Evolutionary conservation across 2,888 invertebrate genomes (phyloP).

Genomic region (Plagiodera versicolora): DNA sequence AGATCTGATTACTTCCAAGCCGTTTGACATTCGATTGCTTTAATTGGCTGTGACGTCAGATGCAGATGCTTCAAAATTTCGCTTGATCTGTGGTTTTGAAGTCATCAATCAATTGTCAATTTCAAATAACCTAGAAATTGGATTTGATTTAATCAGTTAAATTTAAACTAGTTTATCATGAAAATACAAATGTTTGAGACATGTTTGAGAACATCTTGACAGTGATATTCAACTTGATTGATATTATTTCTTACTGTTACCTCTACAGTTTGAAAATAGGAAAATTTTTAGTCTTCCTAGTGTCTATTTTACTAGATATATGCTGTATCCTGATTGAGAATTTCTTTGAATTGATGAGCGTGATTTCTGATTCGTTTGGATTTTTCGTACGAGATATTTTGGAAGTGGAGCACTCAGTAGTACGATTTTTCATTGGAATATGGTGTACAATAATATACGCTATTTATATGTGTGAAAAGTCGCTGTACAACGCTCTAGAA

Average conservation of each 20-base stretch:
- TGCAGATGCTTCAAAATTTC: too few relatives aligned
- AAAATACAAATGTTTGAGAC: slow-evolving; percentile 7
- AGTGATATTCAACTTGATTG: neutral
- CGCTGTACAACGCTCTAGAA: neutral
- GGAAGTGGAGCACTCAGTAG: slow-evolving; percentile 16
- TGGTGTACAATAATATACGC: slow-evolving; percentile 6
- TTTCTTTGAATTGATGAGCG: slow-evolving; percentile 22
- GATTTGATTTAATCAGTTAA: neutral
- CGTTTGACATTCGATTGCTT: too few relatives aligned
- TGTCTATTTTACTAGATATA: slow-evolving; percentile 20
- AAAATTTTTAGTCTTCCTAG: slow-evolving; percentile 34
- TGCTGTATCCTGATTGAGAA: slow-evolving; percentile 17
- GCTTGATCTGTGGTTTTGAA: too few relatives aligned
- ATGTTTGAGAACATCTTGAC: slow-evolving; percentile 14
- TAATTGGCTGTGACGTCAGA: too few relatives aligned
- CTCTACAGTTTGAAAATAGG: slow-evolving; percentile 40
- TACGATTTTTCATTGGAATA: slow-evolving; percentile 1
- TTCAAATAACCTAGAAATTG: neutral
- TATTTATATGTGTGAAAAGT: neutral
- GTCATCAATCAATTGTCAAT: too few relatives aligned
- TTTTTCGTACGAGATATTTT: slow-evolving; percentile 40
- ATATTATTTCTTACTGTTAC: slow-evolving; percentile 24
- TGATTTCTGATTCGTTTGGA: slow-evolving; percentile 40
- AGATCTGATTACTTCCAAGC: too few relatives aligned
- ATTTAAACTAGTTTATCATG: neutral